phyloP scores from a whole-genome alignment of 2,797 vertebrate species.

The Luscinia luscinia region DNA sequence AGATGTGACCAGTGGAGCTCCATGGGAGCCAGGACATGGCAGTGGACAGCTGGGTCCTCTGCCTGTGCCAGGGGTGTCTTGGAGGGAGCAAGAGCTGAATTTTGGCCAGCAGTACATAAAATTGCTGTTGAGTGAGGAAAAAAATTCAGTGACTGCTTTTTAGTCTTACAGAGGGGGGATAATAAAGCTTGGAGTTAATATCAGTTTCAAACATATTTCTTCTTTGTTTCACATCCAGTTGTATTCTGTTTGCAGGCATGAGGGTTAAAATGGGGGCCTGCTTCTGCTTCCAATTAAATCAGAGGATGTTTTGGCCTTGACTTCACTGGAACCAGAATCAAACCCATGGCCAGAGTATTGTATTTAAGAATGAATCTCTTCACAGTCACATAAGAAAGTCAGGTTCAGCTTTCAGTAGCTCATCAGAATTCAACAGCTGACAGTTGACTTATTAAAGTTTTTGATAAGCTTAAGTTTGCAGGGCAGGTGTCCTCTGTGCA shows the following conservation, averaged over 20 bases:
- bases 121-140: background rate
- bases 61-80: background rate
- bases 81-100: background rate
- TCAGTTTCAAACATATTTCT: background rate
- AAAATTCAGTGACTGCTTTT: background rate
- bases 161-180: fast-evolving
- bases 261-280: background rate
- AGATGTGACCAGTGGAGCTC: background rate
- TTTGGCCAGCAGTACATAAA: background rate
- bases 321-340: slow-evolving; percentile 30
- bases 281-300: slow-evolving; percentile 52
- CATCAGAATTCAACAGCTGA: background rate
- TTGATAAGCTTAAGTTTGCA: background rate
- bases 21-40: background rate
- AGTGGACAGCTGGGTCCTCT: background rate
- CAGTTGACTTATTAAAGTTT: background rate
- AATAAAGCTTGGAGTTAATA: background rate
- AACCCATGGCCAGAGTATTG: background rate
- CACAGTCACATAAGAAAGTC: background rate
- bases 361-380: slow-evolving; percentile 17
- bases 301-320: slow-evolving; percentile 37
- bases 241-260: background rate
- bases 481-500: background rate
- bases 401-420: slow-evolving; percentile 2
- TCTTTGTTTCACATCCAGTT: background rate